Conservation (phyloP, 2,113 vertebrate genomes). For the Tetrax tetrax region DNA sequence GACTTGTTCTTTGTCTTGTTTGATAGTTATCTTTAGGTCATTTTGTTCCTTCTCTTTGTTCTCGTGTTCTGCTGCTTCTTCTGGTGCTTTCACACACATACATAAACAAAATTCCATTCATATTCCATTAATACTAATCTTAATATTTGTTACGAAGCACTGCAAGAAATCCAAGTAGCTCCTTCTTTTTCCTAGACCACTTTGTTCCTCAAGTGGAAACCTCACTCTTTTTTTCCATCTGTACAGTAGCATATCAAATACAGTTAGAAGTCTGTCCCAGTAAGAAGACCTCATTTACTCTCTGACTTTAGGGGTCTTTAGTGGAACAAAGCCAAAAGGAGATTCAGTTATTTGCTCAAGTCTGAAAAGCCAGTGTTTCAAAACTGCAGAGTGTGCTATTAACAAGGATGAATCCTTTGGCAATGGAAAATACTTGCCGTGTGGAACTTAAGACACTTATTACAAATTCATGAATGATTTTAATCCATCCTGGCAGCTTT, state of each 20-base stretch:
- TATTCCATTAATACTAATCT: not conserved
- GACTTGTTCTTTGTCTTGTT: not conserved
- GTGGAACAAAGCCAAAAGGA: conserved; percentile 70
- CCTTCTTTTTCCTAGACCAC: not conserved
- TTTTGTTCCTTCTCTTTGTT: not conserved
- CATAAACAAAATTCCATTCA: not conserved
- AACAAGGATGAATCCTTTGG: conserved; percentile 67
- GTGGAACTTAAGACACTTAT: conserved; percentile 63
- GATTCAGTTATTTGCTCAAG: conserved; percentile 59
- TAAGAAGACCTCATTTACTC: conserved; percentile 18
- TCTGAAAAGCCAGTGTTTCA: conserved; percentile 19
- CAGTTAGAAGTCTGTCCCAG: not conserved
- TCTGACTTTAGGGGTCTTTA: conserved; percentile 67
- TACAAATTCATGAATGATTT: conserved; percentile 76
- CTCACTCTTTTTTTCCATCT: not conserved
- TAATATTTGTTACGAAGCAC: not conserved
- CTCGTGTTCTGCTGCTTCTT: not conserved
- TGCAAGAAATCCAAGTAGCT: not conserved
- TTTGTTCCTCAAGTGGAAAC: not conserved
- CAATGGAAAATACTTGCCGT: conserved; percentile 42
- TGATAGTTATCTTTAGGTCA: not conserved
- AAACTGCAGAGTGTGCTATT: conserved; percentile 23
- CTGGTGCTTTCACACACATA: not conserved
- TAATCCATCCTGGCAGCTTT: conserved; percentile 75
- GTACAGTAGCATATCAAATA: not conserved